Evolutionary conservation across 2,113 vertebrate species (phyloP).

Genomic region (Cyanoramphus novaezelandiae): DNA sequence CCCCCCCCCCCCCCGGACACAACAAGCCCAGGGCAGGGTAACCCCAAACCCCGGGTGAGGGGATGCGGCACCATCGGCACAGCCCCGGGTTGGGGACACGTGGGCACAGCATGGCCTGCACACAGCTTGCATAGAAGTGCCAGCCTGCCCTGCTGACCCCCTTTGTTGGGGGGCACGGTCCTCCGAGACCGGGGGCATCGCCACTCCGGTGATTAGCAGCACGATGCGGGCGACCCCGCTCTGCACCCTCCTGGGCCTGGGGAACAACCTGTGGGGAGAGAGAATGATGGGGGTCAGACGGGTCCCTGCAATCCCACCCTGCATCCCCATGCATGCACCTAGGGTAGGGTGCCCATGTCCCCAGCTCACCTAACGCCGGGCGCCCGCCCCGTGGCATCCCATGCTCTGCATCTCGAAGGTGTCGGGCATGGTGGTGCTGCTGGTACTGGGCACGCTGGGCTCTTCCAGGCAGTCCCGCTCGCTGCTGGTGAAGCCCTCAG

Average conservation of each 20-base stretch:
- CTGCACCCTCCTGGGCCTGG: conserved; percentile 36
- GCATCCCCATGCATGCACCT: rapidly evolving
- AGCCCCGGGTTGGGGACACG: not conserved
- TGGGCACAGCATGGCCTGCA: not conserved
- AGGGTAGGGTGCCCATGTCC: rapidly evolving
- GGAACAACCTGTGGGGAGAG: not conserved
- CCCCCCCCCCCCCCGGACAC: no score
- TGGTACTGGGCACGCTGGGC: conserved; percentile 51
- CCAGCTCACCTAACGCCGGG: conserved; percentile 41
- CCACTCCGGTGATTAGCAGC: conserved; percentile 25
- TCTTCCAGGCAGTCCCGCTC: conserved; percentile 81
- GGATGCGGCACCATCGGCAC: not conserved
- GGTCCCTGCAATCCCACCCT: not conserved
- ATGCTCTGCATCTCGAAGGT: conserved; percentile 83
- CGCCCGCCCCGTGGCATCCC: conserved; percentile 8
- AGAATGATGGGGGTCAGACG: not conserved
- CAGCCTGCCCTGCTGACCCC: conserved; percentile 27
- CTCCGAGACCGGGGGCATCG: not conserved
- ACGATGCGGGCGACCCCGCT: not conserved
- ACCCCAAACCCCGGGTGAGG: not conserved
- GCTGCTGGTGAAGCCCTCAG: conserved; percentile 80
- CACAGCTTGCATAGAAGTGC: conserved; percentile 62
- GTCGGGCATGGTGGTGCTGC: not conserved
- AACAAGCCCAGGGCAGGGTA: not conserved
- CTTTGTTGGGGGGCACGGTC: not conserved